Conservation (phyloP, 2,797 vertebrate genomes). For the Paramormyrops hopkinsi region DNA sequence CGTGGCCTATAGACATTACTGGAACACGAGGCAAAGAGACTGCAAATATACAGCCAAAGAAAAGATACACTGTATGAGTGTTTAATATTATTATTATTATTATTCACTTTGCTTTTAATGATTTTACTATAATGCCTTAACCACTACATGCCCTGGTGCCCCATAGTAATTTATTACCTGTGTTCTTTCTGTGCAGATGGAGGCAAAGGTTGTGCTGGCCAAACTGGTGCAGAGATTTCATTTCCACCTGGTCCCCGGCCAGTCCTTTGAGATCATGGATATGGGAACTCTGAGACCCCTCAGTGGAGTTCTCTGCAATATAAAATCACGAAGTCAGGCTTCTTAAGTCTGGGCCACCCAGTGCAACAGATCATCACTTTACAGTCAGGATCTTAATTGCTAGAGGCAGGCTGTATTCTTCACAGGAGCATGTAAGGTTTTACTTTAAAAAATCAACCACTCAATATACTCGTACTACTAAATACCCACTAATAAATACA, state of each 20-base stretch:
- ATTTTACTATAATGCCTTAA: neutral
- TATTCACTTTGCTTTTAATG: no score
- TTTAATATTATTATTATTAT: neutral
- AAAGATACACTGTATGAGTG: neutral
- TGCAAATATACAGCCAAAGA: neutral
- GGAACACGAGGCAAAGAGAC: neutral
- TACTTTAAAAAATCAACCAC: neutral
- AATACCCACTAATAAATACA: neutral
- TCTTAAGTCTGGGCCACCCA: neutral
- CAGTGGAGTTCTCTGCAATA: constrained; percentile 70
- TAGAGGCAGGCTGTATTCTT: neutral
- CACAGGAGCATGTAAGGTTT: neutral
- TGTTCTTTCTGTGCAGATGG: constrained; percentile 64
- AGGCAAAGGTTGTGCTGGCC: constrained; percentile 84
- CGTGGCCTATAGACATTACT: neutral
- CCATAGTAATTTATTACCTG: neutral
- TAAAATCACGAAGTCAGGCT: constrained; percentile 52
- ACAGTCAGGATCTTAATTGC: neutral
- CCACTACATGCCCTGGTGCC: neutral
- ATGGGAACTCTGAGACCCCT: constrained; percentile 65
- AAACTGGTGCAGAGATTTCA: constrained; percentile 86
- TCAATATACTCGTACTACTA: neutral
- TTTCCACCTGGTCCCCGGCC: constrained; percentile 68
- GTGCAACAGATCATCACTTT: neutral
- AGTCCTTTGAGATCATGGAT: constrained; percentile 71